Evolutionary conservation across 2,888 invertebrate genomes (phyloP).

Genomic region (Orthonevra nobilis): DNA sequence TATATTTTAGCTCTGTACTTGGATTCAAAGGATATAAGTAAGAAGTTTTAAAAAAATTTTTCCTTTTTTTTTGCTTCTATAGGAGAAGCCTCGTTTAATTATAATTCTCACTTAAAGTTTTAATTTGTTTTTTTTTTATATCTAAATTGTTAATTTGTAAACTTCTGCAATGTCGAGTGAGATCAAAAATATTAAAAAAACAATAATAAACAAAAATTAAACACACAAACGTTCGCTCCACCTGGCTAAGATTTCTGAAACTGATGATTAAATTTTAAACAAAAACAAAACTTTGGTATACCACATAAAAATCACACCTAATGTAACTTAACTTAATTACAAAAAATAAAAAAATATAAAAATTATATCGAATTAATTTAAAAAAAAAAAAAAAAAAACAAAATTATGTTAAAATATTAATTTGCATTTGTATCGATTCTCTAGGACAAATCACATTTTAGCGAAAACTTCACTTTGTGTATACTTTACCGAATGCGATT

Average conservation of each 20-base stretch:
- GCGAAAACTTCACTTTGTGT: slow-evolving; percentile 49
- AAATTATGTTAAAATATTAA: not conserved
- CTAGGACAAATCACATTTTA: slow-evolving; percentile 62
- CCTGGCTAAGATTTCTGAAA: slow-evolving; percentile 11
- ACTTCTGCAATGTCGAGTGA: not conserved
- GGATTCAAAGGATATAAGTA: not conserved
- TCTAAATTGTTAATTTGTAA: no score
- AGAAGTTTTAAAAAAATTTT: no score
- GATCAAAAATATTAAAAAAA: not conserved
- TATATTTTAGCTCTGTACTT: not conserved
- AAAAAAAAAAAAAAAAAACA: slow-evolving; percentile 6
- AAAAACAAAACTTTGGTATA: slow-evolving; percentile 11
- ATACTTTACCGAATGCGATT: slow-evolving; percentile 45
- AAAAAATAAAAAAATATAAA: slow-evolving; percentile 61
- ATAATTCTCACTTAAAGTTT: not conserved
- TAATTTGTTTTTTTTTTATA: no score
- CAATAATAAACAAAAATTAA: not conserved
- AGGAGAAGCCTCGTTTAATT: no score
- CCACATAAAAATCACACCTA: slow-evolving; percentile 6
- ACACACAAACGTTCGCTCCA: not conserved
- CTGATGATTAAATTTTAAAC: no score
- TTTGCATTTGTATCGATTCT: slow-evolving; percentile 43
- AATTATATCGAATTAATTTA: slow-evolving; percentile 27
- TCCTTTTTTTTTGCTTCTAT: not conserved
- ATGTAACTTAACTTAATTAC: slow-evolving; percentile 43